Evolutionary conservation across 2,797 vertebrate genomes (phyloP).

Genomic region (Pipistrellus nathusii): DNA sequence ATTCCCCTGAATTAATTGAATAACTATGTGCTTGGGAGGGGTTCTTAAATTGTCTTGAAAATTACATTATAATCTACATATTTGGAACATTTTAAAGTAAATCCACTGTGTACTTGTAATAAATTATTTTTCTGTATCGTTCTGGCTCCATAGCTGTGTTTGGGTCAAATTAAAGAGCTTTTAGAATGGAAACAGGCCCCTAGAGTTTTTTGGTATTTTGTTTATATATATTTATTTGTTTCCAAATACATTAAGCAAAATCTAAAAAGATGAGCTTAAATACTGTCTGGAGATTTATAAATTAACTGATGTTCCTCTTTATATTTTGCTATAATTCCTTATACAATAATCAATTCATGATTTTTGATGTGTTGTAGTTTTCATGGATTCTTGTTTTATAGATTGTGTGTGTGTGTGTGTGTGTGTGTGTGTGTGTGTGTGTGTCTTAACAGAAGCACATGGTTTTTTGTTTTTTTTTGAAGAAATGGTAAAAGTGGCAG

Average conservation of each 20-base stretch:
- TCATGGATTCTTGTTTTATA: background rate
- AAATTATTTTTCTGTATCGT: background rate
- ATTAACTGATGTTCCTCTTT: background rate
- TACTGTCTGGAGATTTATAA: background rate
- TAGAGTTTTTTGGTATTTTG: background rate
- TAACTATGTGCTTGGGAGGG: conserved; percentile 59
- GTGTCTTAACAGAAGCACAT: background rate
- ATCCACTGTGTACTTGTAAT: background rate
- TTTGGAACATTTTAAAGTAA: conserved; percentile 54
- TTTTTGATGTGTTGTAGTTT: background rate
- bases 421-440: background rate
- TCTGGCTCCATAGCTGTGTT: background rate
- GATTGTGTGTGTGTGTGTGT: background rate
- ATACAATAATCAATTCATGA: background rate
- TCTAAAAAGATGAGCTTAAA: conserved; percentile 12
- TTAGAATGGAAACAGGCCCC: background rate
- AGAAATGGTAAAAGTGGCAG: background rate
- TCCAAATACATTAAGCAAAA: background rate
- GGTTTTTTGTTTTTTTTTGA: background rate
- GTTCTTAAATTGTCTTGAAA: conserved; percentile 68
- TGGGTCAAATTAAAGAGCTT: background rate
- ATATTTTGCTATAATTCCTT: background rate
- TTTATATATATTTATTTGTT: background rate
- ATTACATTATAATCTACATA: conserved; percentile 47
- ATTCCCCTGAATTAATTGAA: conserved; percentile 82